phyloP scores from a whole-genome alignment of 1,140 invertebrate species.

The Aphis gossypii region DNA sequence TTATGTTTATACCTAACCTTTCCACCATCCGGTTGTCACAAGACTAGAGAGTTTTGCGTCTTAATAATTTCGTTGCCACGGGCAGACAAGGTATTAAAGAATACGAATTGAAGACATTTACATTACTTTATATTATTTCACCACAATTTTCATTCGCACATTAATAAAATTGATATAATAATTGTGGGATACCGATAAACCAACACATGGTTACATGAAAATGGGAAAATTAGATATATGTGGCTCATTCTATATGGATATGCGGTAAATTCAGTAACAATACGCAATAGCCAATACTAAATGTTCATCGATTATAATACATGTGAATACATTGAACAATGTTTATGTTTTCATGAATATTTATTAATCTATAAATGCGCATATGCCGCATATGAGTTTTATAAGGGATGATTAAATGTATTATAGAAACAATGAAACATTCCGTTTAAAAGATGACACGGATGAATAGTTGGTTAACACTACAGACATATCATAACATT shows the following conservation, averaged over 20 bases:
- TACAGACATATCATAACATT: not conserved
- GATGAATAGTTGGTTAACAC: not conserved
- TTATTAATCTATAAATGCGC: not conserved
- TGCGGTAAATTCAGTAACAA: no score
- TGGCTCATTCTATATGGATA: not conserved
- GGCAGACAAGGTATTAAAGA: no score
- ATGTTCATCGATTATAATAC: not conserved
- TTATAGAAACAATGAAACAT: not conserved
- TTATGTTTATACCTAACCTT: not conserved
- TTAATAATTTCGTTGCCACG: not conserved
- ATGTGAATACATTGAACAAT: not conserved
- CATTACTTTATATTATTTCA: no score
- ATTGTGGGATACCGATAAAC: not conserved
- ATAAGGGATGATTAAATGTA: not conserved
- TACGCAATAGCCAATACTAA: no score
- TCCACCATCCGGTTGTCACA: not conserved
- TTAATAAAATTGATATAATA: no score
- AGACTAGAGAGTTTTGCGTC: not conserved
- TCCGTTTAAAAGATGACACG: not conserved
- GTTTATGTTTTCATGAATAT: not conserved
- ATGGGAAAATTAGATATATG: not conserved
- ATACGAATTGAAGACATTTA: not conserved
- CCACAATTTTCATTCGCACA: no score
- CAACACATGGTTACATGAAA: not conserved
- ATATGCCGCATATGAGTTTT: no score